Percentiles rank a stretch among this genome's conserved stretches.
Conservation (phyloP, 2,113 vertebrate species). For the Melospiza melodia region DNA sequence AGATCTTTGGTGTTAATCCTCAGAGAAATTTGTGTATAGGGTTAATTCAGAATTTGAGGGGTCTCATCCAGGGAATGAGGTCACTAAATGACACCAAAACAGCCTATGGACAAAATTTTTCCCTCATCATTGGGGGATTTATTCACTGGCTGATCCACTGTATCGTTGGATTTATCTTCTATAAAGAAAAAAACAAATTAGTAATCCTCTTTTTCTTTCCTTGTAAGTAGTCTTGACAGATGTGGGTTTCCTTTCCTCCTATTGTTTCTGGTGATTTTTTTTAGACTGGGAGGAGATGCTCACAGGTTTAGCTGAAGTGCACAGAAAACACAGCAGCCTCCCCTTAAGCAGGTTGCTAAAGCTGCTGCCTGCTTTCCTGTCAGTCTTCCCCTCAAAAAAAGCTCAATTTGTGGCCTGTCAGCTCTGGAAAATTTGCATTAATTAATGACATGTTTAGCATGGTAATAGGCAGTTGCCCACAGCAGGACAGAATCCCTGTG, state of each 20-base stretch:
- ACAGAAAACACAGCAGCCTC: neutral
- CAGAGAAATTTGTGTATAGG: neutral
- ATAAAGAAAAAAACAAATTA: neutral
- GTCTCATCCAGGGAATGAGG: neutral
- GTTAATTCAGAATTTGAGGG: neutral
- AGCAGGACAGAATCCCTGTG: neutral
- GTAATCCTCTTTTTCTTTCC: neutral
- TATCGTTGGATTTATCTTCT: neutral
- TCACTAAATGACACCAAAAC: neutral
- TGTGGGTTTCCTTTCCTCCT: neutral
- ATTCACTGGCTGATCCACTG: neutral
- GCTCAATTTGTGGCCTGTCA: neutral
- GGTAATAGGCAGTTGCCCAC: neutral
- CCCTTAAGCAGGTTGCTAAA: neutral
- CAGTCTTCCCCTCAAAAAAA: neutral
- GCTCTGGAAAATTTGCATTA: slow-evolving; percentile 13
- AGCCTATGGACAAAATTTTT: neutral
- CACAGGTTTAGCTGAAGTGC: neutral
- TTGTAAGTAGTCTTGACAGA: neutral
- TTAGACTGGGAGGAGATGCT: neutral
- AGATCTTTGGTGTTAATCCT: neutral
- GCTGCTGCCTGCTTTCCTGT: neutral
- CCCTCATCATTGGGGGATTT: neutral
- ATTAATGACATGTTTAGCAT: slow-evolving; percentile 40
- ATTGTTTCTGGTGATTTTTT: neutral